phyloP scores from a whole-genome alignment of 30 jellyfish, hydroid and myxozoan genomes.

The Aurelia sp. region DNA sequence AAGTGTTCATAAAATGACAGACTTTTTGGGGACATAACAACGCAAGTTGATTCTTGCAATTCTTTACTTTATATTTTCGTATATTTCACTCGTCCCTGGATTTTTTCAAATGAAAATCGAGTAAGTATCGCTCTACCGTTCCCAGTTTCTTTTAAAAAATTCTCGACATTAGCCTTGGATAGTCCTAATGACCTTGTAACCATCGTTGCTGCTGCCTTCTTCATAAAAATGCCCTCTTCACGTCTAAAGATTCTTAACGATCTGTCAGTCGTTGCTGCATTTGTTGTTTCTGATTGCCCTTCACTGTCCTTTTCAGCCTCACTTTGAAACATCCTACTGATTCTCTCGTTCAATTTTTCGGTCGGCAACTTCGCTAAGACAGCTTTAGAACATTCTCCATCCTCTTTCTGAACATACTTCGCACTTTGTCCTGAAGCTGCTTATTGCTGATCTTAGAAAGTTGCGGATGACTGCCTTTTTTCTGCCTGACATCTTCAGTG shows the following conservation, averaged over 20 bases:
- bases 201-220: background rate
- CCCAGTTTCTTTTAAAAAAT: background rate
- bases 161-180: background rate
- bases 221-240: background rate
- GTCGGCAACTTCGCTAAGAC: too few relatives aligned
- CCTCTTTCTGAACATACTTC: background rate
- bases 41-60: too few relatives aligned
- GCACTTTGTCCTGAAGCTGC: background rate
- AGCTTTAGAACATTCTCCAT: background rate
- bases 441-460: background rate
- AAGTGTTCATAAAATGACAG: too few relatives aligned
- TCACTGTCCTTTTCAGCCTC: background rate
- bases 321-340: background rate
- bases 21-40: too few relatives aligned
- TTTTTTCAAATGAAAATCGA: background rate
- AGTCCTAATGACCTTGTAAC: background rate
- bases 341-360: too few relatives aligned
- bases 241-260: background rate
- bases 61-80: background rate
- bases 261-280: background rate
- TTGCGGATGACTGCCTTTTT: background rate
- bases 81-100: conserved; percentile 1
- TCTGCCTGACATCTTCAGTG: background rate
- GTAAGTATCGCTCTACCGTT: background rate
- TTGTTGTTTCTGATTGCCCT: background rate